Evolutionary conservation across 2,113 vertebrate genomes (phyloP).

Genomic region (Melanostigma gelatinosum): DNA sequence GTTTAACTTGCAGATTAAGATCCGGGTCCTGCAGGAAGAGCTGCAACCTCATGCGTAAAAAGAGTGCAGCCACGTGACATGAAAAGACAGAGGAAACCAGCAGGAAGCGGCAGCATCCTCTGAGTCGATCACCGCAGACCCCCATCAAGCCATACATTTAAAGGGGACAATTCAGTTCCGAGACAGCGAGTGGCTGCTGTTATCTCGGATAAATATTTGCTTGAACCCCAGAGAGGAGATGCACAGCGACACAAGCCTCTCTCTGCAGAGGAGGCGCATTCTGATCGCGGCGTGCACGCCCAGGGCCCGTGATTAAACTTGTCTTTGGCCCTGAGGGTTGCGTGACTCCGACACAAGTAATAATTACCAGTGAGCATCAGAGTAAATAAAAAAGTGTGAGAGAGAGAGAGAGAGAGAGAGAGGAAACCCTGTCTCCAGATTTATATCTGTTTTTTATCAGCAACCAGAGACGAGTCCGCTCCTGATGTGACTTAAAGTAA

Average conservation of each 20-base stretch:
- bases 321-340: constrained; percentile 65
- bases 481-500: background rate
- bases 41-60: constrained; percentile 20
- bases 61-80: constrained; percentile 7
- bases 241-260: constrained; percentile 17
- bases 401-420: too few relatives aligned
- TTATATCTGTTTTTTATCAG: constrained; percentile 8
- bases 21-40: background rate
- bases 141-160: constrained; percentile 62
- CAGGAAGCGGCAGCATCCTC: constrained; percentile 64
- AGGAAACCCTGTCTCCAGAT: constrained; percentile 45
- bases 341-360: constrained; percentile 71
- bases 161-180: constrained; percentile 53
- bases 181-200: constrained; percentile 53
- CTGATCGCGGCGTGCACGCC: constrained; percentile 26
- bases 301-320: constrained; percentile 65
- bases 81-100: background rate
- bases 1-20: background rate
- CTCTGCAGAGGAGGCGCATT: background rate
- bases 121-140: constrained; percentile 25
- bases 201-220: constrained; percentile 82
- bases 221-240: constrained; percentile 33
- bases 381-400: constrained; percentile 33
- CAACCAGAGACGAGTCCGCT: background rate
- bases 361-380: constrained; percentile 68